Conservation (phyloP, 2,797 vertebrate genomes). For the Chrosomus eos region DNA sequence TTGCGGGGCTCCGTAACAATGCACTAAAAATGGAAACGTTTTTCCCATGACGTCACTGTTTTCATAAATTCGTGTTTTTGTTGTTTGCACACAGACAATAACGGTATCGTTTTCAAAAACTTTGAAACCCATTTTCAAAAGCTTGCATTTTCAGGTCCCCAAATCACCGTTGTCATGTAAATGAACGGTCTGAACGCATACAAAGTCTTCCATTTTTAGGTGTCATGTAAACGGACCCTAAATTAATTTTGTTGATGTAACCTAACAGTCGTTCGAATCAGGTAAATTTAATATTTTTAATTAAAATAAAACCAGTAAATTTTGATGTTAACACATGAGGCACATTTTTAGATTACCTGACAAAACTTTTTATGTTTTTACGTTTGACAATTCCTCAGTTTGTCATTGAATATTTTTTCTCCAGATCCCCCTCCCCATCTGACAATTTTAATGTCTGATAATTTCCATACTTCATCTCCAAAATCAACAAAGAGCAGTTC, state of each 20-base stretch:
- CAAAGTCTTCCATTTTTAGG: no score
- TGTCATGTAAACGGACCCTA: not conserved
- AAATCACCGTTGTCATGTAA: no score
- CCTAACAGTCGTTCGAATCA: not conserved
- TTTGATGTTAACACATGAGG: not conserved
- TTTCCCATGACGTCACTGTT: no score
- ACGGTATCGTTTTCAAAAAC: no score
- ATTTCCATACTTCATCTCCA: conserved; percentile 29
- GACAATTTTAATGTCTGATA: not conserved
- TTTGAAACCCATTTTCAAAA: no score
- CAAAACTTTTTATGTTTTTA: not conserved
- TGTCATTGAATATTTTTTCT: not conserved
- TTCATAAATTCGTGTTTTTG: no score
- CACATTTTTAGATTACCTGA: not conserved
- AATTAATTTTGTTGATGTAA: not conserved
- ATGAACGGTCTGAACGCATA: no score
- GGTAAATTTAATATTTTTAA: not conserved
- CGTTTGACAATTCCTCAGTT: not conserved
- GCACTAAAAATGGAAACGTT: no score
- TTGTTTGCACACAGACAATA: no score
- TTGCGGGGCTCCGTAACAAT: no score
- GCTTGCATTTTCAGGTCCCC: no score
- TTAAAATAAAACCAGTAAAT: not conserved
- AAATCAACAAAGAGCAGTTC: conserved; percentile 18
- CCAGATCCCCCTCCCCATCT: no score